phyloP scores from a whole-genome alignment of 2,797 vertebrate species.

The Holocentrus rufus region DNA sequence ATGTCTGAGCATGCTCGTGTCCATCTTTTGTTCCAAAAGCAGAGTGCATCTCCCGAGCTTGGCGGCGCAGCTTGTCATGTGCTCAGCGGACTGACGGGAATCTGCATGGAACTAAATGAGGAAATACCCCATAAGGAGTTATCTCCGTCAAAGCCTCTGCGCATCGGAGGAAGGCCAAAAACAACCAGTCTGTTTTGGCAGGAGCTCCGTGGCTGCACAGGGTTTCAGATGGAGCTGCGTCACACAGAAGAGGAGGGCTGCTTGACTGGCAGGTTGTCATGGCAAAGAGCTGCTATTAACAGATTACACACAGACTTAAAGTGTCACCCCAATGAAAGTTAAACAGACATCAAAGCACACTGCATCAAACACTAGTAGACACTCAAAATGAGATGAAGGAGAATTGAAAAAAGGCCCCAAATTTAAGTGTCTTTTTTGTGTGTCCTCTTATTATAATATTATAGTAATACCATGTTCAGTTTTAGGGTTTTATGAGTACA shows the following conservation, averaged over 20 bases:
- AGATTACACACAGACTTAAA: slow-evolving; percentile 31
- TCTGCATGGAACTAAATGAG: not conserved
- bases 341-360: slow-evolving; percentile 31
- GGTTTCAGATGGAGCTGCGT: not conserved
- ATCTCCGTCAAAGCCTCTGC: slow-evolving; percentile 3
- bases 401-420: no score
- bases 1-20: not conserved
- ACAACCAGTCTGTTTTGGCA: not conserved
- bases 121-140: slow-evolving; percentile 10
- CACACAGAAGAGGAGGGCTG: not conserved
- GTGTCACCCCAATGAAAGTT: not conserved
- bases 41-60: not conserved
- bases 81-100: slow-evolving; percentile 1
- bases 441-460: not conserved
- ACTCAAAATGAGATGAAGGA: no score
- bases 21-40: not conserved
- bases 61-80: not conserved
- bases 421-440: not conserved
- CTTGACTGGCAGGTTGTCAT: slow-evolving; percentile 31
- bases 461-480: not conserved
- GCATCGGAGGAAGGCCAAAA: not conserved
- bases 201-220: not conserved
- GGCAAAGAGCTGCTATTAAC: slow-evolving; percentile 14
- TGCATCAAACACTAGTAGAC: no score
- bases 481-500: not conserved